Evolutionary conservation across 53 echinoderm and acorn worm species (phyloP).

Genomic region (Holothuria scabra): DNA sequence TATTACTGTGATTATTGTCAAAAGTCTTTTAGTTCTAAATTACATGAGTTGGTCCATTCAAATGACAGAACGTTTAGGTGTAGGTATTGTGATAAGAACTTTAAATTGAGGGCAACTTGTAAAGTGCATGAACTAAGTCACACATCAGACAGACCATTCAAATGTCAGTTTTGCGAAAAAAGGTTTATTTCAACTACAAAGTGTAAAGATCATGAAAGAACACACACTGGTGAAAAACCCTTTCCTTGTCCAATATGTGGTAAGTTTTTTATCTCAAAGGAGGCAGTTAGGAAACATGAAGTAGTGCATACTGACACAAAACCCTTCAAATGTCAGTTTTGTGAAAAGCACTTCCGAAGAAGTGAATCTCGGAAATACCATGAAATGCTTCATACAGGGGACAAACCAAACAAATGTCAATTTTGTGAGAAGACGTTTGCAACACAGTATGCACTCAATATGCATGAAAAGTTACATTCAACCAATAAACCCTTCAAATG

Average conservation of each 20-base stretch:
- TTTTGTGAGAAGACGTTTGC: constrained; percentile 37
- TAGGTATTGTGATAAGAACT: constrained; percentile 34
- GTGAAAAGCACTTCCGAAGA: background rate
- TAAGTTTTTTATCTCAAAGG: constrained; percentile 39
- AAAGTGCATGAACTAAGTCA: constrained; percentile 36
- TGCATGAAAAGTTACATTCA: constrained; percentile 46
- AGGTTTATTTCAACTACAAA: no score
- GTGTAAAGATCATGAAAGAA: background rate
- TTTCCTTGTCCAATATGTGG: constrained; percentile 44
- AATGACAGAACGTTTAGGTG: constrained; percentile 48
- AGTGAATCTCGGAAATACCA: constrained; percentile 31
- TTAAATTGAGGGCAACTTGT: constrained; percentile 47
- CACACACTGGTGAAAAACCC: constrained; percentile 53
- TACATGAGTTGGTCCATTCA: background rate
- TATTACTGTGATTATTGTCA: constrained; percentile 37
- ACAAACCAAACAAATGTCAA: constrained; percentile 17
- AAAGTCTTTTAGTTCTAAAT: constrained; percentile 37
- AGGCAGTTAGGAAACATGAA: constrained; percentile 43
- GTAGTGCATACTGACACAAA: constrained; percentile 6
- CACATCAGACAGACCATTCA: no score
- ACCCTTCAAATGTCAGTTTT: constrained; percentile 31
- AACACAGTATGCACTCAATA: constrained; percentile 5
- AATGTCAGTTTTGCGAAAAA: no score
- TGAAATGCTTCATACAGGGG: constrained; percentile 42
- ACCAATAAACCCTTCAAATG: constrained; percentile 36